Conservation (phyloP, 2,113 vertebrate species). For the Alosa alosa region DNA sequence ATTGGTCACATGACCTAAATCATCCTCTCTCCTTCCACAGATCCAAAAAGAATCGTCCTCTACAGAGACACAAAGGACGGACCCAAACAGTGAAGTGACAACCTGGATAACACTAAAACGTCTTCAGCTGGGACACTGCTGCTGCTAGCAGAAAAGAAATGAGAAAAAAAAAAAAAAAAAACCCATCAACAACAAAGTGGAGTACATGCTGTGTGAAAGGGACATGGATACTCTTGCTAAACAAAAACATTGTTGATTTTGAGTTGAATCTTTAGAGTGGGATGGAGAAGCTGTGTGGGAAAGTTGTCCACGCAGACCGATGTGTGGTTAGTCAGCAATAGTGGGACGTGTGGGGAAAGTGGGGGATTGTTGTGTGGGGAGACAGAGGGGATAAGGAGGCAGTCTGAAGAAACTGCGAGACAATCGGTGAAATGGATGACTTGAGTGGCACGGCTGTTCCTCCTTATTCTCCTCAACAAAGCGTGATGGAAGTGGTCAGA, state of each 20-base stretch:
- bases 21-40: conserved; percentile 59
- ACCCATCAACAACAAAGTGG: conserved; percentile 14
- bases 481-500: not conserved
- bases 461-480: conserved; percentile 9
- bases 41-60: conserved; percentile 88
- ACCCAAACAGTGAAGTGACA: conserved; percentile 77
- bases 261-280: conserved; percentile 2
- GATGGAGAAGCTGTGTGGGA: not conserved
- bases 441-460: not conserved
- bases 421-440: not conserved
- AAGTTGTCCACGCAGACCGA: not conserved
- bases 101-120: conserved; percentile 31
- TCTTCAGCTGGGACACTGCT: conserved; percentile 40
- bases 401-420: conserved; percentile 9
- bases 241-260: conserved; percentile 15
- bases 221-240: not conserved
- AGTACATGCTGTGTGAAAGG: conserved; percentile 32
- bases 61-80: conserved; percentile 84
- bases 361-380: not conserved
- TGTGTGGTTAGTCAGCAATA: conserved; percentile 8
- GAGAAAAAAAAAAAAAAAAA: not conserved
- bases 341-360: not conserved
- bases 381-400: not conserved
- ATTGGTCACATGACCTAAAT: conserved; percentile 3
- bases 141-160: conserved; percentile 19